Percentiles rank a stretch among this genome's conserved stretches.
Conservation (phyloP, 2,797 vertebrate species). For the Gobio occitaniae region DNA sequence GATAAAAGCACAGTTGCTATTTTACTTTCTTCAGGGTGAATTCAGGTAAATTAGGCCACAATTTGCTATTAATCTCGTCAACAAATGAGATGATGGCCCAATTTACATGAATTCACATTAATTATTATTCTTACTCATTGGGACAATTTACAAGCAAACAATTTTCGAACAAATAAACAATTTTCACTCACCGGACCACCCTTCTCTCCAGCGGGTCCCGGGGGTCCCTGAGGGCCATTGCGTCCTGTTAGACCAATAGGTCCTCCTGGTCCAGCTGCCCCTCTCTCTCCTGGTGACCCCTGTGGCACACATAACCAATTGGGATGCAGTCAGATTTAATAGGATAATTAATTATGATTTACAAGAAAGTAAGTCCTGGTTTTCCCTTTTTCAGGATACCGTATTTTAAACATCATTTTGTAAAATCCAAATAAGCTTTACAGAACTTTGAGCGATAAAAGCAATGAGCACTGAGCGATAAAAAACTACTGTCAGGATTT, state of each 20-base stretch:
- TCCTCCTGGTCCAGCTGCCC: constrained; percentile 93
- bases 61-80: background rate
- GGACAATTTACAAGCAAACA: background rate
- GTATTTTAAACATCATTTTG: background rate
- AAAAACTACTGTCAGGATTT: no score
- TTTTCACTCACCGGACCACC: constrained; percentile 88
- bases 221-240: constrained; percentile 93
- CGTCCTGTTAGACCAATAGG: constrained; percentile 95
- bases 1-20: background rate
- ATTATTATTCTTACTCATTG: background rate
- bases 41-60: background rate
- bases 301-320: constrained; percentile 61
- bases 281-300: constrained; percentile 96
- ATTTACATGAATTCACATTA: background rate
- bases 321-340: no score
- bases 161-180: no score
- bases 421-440: background rate
- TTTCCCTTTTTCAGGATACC: background rate
- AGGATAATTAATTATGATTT: background rate
- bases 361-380: background rate
- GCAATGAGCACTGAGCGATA: no score
- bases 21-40: constrained; percentile 14
- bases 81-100: background rate
- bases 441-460: background rate
- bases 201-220: constrained; percentile 97